These are phyloP conservation scores for Dicentrarchus labrax DNA, from an alignment of 2,113 vertebrate species.

Conservation along the genomic window DNA sequence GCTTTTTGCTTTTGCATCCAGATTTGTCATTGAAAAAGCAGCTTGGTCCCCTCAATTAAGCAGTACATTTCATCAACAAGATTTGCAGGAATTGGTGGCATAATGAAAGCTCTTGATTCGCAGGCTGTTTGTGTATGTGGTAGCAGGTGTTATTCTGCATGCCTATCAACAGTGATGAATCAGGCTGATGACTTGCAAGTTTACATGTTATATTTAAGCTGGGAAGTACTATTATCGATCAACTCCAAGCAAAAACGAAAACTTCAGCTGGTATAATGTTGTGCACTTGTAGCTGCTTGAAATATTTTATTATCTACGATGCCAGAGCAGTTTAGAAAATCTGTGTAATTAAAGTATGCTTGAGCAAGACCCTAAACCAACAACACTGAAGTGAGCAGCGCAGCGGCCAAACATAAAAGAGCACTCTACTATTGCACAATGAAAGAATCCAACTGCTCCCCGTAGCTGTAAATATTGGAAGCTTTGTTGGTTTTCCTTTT, in stretches of 20 bases:
- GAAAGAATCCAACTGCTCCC: slow-evolving; percentile 20
- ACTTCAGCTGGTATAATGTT: slow-evolving; percentile 4
- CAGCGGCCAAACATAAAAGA: slow-evolving; percentile 27
- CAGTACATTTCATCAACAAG: slow-evolving; percentile 31
- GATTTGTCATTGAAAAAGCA: slow-evolving; percentile 61
- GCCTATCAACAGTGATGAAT: slow-evolving; percentile 45
- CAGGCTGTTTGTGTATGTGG: slow-evolving; percentile 17
- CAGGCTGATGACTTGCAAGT: slow-evolving; percentile 27
- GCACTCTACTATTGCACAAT: slow-evolving; percentile 23
- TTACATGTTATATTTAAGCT: slow-evolving; percentile 31
- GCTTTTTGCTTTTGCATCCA: slow-evolving; percentile 40
- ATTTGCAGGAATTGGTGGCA: slow-evolving; percentile 33
- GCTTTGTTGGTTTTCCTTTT: slow-evolving; percentile 45
- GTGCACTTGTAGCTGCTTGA: neutral
- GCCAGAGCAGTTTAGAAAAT: slow-evolving; percentile 21
- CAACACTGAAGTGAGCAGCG: slow-evolving; percentile 18
- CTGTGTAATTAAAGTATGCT: neutral
- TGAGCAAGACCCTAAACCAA: slow-evolving; percentile 31
- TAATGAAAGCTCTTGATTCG: slow-evolving; percentile 53
- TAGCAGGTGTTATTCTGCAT: slow-evolving; percentile 55
- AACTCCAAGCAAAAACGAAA: slow-evolving; percentile 1
- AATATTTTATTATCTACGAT: slow-evolving; percentile 1
- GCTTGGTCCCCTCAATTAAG: slow-evolving; percentile 59
- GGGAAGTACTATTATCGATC: neutral
- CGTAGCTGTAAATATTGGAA: slow-evolving; percentile 44